These are phyloP conservation scores for Zaprionus inermis DNA, from an alignment of 1,140 invertebrate species.

Conservation along the genomic window DNA sequence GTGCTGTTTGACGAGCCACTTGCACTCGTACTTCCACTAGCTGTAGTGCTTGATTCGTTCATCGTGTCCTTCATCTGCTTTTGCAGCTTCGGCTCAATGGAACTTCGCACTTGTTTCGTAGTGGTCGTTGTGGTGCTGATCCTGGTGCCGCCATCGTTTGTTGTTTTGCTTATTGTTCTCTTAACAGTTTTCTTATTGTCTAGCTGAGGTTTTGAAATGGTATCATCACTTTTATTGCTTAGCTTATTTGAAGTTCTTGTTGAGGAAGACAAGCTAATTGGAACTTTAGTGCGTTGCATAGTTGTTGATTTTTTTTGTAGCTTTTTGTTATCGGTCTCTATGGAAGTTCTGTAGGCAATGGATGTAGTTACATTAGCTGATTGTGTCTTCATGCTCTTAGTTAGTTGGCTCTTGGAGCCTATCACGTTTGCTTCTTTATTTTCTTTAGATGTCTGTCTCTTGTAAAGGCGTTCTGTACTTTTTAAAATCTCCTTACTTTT, in stretches of 20 bases:
- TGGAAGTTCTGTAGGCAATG: conserved; percentile 78
- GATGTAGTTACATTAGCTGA: conserved; percentile 67
- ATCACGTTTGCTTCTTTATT: conserved; percentile 73
- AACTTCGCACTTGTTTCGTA: conserved; percentile 36
- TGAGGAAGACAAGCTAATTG: conserved; percentile 75
- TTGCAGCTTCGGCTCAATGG: conserved; percentile 69
- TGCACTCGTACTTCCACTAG: conserved; percentile 66
- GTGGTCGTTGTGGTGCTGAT: conserved; percentile 5
- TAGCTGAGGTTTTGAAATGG: conserved; percentile 71
- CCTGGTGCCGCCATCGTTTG: conserved; percentile 42
- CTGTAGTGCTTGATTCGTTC: conserved; percentile 69
- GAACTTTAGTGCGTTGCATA: conserved; percentile 72
- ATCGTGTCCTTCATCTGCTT: conserved; percentile 77
- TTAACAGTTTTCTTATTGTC: conserved; percentile 72
- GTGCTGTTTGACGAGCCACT: conserved; percentile 75
- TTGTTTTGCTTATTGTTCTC: conserved; percentile 39
- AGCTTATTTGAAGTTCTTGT: conserved; percentile 60
- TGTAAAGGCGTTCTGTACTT: conserved; percentile 70
- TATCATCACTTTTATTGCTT: conserved; percentile 72
- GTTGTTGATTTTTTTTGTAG: conserved; percentile 49
- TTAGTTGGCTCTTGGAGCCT: conserved; percentile 75
- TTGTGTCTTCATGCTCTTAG: conserved; percentile 77
- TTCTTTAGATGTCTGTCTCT: conserved; percentile 70
- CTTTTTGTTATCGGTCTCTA: conserved; percentile 70
- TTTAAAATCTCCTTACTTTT: conserved; percentile 67